Conservation (phyloP, 2,888 invertebrate species). For the Frankliniella intonsa region DNA sequence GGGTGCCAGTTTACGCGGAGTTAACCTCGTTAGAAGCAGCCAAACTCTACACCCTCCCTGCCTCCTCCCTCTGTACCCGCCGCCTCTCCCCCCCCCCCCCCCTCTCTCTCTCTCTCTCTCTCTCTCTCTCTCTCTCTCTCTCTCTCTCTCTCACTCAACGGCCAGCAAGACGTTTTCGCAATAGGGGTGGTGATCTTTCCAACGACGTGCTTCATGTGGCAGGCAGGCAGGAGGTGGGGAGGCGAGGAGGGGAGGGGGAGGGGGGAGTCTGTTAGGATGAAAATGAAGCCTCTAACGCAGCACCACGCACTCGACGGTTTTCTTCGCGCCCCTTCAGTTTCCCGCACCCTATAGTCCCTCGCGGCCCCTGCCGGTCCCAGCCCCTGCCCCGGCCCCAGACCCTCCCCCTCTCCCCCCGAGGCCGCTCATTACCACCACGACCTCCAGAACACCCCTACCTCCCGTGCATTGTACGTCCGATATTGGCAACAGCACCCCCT, state of each 20-base stretch:
- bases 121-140: constrained; percentile 1
- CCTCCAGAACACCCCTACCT: not conserved
- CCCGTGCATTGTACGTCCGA: not conserved
- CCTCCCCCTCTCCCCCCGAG: too few species aligned
- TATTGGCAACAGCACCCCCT: not conserved
- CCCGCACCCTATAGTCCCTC: too few species aligned
- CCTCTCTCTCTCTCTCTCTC: constrained; percentile 15
- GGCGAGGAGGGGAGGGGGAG: not conserved
- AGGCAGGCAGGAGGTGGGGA: not conserved
- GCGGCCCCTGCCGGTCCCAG: too few species aligned
- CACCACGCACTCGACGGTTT: not conserved
- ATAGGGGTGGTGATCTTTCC: too few species aligned
- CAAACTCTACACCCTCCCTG: not conserved
- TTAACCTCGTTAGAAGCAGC: constrained; percentile 4
- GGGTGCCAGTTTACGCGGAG: not conserved
- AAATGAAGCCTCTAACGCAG: not conserved
- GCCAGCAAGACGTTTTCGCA: too few species aligned
- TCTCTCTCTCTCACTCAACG: not conserved
- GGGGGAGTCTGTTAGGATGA: too few species aligned
- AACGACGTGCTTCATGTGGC: not conserved
- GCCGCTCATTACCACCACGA: too few species aligned
- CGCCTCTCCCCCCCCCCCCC: not conserved
- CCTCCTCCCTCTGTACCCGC: not conserved
- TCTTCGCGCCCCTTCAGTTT: not conserved
- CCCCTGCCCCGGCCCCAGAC: too few species aligned